Conservation (phyloP, 2,797 vertebrate species). For the Gymnocypris eckloni region DNA sequence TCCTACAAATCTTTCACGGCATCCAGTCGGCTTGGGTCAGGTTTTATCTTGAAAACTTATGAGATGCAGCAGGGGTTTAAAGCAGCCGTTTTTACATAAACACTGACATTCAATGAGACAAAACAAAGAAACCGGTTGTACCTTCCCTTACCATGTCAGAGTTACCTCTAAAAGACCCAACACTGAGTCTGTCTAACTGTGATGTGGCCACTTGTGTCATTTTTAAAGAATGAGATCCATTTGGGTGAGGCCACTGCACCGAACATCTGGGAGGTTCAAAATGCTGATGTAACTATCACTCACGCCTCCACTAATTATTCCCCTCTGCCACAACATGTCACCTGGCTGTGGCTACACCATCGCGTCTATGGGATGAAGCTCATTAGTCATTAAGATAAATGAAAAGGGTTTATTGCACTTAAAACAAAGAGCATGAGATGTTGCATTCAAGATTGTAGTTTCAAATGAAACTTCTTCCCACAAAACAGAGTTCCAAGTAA, state of each 20-base stretch:
- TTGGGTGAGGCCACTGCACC: slow-evolving; percentile 18
- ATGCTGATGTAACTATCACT: slow-evolving; percentile 11
- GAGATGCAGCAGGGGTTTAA: slow-evolving; percentile 22
- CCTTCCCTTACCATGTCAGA: background rate
- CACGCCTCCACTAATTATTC: slow-evolving; percentile 22
- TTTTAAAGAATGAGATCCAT: slow-evolving; percentile 36
- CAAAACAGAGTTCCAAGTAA: background rate
- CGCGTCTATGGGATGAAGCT: background rate
- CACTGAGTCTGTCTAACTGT: background rate
- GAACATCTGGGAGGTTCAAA: slow-evolving; percentile 54
- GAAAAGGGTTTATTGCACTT: background rate
- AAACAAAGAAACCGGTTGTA: background rate
- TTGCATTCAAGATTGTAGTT: background rate
- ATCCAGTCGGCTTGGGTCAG: slow-evolving; percentile 8
- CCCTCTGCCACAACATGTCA: slow-evolving; percentile 7
- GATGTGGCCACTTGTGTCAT: slow-evolving; percentile 24
- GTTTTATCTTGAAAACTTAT: slow-evolving; percentile 29
- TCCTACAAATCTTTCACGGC: slow-evolving; percentile 31
- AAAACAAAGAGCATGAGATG: background rate
- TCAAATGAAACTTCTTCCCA: background rate
- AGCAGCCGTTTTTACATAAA: slow-evolving; percentile 20
- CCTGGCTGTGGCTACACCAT: background rate
- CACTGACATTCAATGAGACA: slow-evolving; percentile 4
- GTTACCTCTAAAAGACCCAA: slow-evolving; percentile 23
- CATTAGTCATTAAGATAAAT: slow-evolving; percentile 26